Conservation (phyloP, 2,113 vertebrate genomes). For the Takifugu bimaculatus region DNA sequence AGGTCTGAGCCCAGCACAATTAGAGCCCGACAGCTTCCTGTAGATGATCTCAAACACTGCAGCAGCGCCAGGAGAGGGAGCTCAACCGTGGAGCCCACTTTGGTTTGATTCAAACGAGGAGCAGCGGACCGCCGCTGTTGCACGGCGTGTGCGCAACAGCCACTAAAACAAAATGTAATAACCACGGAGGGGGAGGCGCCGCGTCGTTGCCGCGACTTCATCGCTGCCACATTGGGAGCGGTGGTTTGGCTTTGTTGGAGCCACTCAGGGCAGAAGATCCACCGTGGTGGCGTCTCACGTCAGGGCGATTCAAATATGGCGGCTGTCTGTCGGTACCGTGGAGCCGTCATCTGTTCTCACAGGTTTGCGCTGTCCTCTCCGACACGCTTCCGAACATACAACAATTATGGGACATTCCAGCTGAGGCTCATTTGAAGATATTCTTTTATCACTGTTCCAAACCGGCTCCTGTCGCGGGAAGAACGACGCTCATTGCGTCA, state of each 20-base stretch:
- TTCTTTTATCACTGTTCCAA: too few species aligned
- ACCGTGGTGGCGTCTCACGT: too few species aligned
- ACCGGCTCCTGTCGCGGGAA: too few species aligned
- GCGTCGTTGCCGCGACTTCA: too few species aligned
- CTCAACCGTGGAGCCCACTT: constrained; percentile 23
- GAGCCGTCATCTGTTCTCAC: constrained; percentile 13
- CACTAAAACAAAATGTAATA: neutral
- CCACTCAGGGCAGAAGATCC: too few species aligned
- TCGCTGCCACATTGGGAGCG: too few species aligned
- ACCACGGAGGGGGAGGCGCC: too few species aligned
- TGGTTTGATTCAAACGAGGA: constrained; percentile 41
- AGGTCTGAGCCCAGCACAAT: neutral
- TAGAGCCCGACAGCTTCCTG: constrained; percentile 1
- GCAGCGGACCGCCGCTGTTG: constrained; percentile 13
- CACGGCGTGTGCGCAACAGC: constrained; percentile 3
- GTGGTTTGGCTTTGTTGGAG: neutral
- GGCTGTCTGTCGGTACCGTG: constrained; percentile 2
- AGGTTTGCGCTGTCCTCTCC: constrained; percentile 17
- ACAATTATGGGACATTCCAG: too few species aligned
- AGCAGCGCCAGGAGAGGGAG: constrained; percentile 12
- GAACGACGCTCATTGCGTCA: too few species aligned
- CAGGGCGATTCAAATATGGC: too few species aligned
- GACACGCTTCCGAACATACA: too few species aligned
- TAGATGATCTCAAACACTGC: constrained; percentile 15
- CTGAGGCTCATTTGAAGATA: too few species aligned